Evolutionary conservation across 2,113 vertebrate species (phyloP).

Genomic region (Peromyscus leucopus): DNA sequence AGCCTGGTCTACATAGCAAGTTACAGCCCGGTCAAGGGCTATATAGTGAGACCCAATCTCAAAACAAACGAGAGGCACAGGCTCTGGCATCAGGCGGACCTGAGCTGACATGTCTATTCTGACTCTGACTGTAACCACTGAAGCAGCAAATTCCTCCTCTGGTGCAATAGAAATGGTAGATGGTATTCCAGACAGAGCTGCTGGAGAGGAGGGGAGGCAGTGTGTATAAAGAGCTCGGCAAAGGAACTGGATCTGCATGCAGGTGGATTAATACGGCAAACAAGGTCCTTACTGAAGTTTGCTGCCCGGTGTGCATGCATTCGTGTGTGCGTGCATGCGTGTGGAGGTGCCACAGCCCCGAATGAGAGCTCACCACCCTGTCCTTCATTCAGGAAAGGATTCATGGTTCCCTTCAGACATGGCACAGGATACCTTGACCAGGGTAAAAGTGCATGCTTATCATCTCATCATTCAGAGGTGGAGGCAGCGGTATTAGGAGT

Average conservation of each 20-base stretch:
- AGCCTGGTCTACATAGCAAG: neutral
- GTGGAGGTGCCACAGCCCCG: too few relatives aligned
- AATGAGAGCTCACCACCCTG: neutral
- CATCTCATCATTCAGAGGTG: neutral
- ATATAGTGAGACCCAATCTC: neutral
- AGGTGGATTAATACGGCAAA: neutral
- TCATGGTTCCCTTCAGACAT: neutral
- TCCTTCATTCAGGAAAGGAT: neutral
- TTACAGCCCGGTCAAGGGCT: neutral
- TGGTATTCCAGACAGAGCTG: neutral
- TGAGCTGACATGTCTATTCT: neutral
- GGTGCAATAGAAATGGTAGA: neutral
- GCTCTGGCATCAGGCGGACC: neutral
- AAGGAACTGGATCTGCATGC: neutral
- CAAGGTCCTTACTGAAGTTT: neutral
- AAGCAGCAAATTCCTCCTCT: neutral
- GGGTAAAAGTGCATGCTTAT: neutral
- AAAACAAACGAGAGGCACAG: neutral
- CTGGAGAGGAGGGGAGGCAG: neutral
- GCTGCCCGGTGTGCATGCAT: neutral
- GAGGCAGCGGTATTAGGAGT: neutral
- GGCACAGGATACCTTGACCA: neutral
- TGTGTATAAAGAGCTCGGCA: neutral
- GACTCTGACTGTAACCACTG: neutral
- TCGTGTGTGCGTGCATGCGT: too few relatives aligned